These are phyloP conservation scores for Delphinus delphis DNA, from an alignment of 2,113 vertebrate genomes.

Conservation along the genomic window DNA sequence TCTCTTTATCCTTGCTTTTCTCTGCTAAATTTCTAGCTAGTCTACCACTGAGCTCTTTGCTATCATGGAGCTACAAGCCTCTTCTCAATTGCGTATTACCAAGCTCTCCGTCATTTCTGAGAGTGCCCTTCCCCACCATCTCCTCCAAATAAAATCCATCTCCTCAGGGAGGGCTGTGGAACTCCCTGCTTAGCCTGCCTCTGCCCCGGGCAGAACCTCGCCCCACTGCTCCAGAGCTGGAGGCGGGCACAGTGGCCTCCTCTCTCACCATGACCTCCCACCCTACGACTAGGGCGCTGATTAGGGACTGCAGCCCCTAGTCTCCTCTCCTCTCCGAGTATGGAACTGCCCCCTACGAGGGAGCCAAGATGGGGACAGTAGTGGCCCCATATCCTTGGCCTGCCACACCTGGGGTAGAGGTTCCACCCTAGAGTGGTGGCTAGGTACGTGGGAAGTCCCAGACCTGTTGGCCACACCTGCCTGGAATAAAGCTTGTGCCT, in stretches of 20 bases:
- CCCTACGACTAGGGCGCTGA: not conserved
- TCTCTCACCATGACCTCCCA: not conserved
- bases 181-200: not conserved
- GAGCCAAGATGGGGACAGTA: accelerated
- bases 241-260: not conserved
- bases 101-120: not conserved
- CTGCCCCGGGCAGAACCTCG: not conserved
- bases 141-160: not conserved
- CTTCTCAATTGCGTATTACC: not conserved
- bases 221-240: not conserved
- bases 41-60: not conserved
- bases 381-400: not conserved
- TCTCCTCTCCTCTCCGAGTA: not conserved
- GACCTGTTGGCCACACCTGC: not conserved
- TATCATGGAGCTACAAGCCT: not conserved
- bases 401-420: not conserved
- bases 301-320: too few species aligned
- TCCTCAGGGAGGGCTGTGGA: not conserved
- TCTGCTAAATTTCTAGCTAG: not conserved
- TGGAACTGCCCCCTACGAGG: too few species aligned
- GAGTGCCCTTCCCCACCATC: not conserved
- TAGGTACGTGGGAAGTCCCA: not conserved
- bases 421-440: too few species aligned
- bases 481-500: not conserved
- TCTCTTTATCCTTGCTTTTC: not conserved